phyloP scores from a whole-genome alignment of 2,113 vertebrate genomes.

The Ibidorhyncha struthersii region DNA sequence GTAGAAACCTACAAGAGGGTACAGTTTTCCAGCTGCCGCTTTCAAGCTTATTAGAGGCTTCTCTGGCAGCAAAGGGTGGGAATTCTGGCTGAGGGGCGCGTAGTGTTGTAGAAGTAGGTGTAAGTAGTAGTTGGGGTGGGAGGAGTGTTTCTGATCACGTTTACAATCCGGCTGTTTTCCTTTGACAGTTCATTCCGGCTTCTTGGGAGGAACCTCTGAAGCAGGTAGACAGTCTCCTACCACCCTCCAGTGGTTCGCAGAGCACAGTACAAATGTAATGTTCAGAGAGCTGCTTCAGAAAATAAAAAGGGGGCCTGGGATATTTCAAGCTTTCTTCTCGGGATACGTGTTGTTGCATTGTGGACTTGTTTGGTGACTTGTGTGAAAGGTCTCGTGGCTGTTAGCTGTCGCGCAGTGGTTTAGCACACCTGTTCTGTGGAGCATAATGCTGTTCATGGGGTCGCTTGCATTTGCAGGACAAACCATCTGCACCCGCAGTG shows the following conservation, averaged over 20 bases:
- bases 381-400: neutral
- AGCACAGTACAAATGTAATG: neutral
- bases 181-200: neutral
- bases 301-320: neutral
- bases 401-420: neutral
- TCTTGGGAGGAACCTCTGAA: neutral
- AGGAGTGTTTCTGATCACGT: neutral
- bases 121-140: neutral
- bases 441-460: rapidly evolving
- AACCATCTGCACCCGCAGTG: neutral
- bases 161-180: neutral
- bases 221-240: neutral
- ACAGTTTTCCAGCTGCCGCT: neutral
- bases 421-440: neutral
- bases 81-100: neutral
- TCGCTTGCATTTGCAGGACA: neutral
- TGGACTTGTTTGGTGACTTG: neutral
- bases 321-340: neutral
- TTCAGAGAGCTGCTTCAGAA: neutral
- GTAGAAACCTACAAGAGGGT: neutral
- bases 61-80: neutral
- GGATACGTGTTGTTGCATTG: neutral
- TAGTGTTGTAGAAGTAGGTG: neutral
- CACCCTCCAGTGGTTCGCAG: constrained; percentile 51
- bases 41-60: neutral